A percentile compares a stretch with the other conserved stretches of the same genome.
These are phyloP conservation scores for Ephydatia muelleri DNA, from an alignment of 37 sponge, comb jelly and placozoan species.

Conservation along the genomic window DNA sequence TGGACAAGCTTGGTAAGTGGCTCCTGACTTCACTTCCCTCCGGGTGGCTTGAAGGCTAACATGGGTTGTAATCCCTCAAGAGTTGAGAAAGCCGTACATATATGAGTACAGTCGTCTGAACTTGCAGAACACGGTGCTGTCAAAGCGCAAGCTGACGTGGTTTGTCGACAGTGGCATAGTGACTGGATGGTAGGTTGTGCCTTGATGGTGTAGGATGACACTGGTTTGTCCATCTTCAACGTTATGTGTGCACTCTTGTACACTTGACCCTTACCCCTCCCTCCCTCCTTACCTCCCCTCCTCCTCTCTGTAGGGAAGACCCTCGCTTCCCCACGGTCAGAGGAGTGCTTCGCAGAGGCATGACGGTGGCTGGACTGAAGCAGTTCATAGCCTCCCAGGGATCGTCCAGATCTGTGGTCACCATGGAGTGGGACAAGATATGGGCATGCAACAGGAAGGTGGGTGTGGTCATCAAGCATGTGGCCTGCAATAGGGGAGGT, in stretches of 20 bases:
- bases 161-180: conserved; percentile 96
- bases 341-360: conserved; percentile 94
- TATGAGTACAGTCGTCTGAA: conserved; percentile 96
- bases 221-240: not conserved
- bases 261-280: not conserved
- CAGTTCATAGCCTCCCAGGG: conserved; percentile 97
- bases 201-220: not conserved
- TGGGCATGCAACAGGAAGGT: conserved; percentile 98
- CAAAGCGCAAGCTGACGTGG: conserved; percentile 97
- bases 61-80: conserved; percentile 67
- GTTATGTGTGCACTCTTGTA: not conserved
- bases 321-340: conserved; percentile 99
- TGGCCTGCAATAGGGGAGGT: not conserved
- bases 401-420: conserved; percentile 85
- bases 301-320: conserved; percentile 79
- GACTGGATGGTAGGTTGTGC: conserved; percentile 83
- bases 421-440: conserved; percentile 99
- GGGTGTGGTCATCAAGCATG: not conserved
- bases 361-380: conserved; percentile 97
- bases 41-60: conserved; percentile 80
- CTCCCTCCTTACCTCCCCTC: not conserved
- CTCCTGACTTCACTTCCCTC: not conserved
- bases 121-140: conserved; percentile 95
- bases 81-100: conserved; percentile 66
- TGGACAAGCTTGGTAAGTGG: conserved; percentile 50